Evolutionary conservation across 2,797 vertebrate genomes (phyloP).

Genomic region (Hafferia zeledoni): DNA sequence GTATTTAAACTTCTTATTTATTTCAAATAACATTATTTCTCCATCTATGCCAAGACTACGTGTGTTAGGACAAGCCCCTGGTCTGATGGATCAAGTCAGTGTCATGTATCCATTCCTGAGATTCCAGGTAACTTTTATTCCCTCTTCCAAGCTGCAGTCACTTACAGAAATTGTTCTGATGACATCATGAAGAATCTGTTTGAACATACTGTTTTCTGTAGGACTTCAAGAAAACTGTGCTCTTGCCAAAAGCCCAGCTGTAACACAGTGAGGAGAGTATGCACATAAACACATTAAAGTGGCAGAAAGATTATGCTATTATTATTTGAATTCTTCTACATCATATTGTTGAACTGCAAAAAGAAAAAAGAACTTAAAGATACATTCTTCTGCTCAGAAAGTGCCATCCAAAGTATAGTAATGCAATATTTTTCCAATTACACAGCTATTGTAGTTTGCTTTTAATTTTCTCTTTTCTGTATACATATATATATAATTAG

Average conservation of each 20-base stretch:
- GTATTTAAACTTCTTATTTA: background rate
- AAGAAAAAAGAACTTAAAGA: background rate
- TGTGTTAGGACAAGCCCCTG: background rate
- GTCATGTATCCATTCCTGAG: background rate
- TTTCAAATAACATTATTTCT: background rate
- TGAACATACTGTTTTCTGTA: background rate
- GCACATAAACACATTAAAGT: background rate
- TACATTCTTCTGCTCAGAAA: background rate
- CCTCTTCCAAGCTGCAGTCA: background rate
- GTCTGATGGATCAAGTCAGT: background rate
- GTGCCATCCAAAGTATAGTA: background rate
- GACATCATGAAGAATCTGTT: background rate
- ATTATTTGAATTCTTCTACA: background rate
- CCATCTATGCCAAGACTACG: background rate
- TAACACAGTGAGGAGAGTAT: background rate
- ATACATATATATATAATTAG: no score
- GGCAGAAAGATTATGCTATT: background rate
- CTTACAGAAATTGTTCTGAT: background rate
- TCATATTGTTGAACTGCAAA: background rate
- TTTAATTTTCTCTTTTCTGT: no score
- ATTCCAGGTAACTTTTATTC: background rate
- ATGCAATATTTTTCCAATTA: background rate
- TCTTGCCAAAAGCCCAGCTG: background rate
- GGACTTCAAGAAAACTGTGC: background rate
- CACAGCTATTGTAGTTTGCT: background rate